Evolutionary conservation across 2,797 vertebrate species (phyloP).

Genomic region (Poecilia picta): DNA sequence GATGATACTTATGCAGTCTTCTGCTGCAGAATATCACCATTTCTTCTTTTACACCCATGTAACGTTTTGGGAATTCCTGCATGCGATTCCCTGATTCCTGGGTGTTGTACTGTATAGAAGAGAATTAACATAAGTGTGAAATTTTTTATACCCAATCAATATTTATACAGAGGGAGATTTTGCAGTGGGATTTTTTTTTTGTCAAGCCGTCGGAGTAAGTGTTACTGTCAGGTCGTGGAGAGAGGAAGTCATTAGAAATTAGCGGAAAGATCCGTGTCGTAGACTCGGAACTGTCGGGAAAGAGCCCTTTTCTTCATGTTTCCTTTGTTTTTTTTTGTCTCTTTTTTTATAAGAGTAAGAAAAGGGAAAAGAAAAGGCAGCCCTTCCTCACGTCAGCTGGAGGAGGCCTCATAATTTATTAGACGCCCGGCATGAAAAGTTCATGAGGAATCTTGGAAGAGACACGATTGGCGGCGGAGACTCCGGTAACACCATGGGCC

Average conservation of each 20-base stretch:
- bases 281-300: slow-evolving; percentile 58
- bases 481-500: slow-evolving; percentile 57
- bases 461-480: slow-evolving; percentile 63
- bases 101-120: slow-evolving; percentile 43
- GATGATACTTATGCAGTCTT: slow-evolving; percentile 68
- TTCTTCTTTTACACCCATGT: slow-evolving; percentile 52
- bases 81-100: slow-evolving; percentile 40
- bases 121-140: slow-evolving; percentile 54
- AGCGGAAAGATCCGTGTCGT: slow-evolving; percentile 47
- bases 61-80: slow-evolving; percentile 52
- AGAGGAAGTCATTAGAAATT: slow-evolving; percentile 51
- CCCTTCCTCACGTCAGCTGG: slow-evolving; percentile 69
- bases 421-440: slow-evolving; percentile 80
- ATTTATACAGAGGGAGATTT: slow-evolving; percentile 63
- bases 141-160: slow-evolving; percentile 71
- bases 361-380: slow-evolving; percentile 56
- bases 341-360: slow-evolving; percentile 56
- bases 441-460: slow-evolving; percentile 80
- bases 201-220: slow-evolving; percentile 48
- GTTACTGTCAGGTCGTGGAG: slow-evolving; percentile 43
- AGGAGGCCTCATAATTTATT: slow-evolving; percentile 79
- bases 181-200: slow-evolving; percentile 44
- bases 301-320: slow-evolving; percentile 44
- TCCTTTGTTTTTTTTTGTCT: slow-evolving; percentile 58
- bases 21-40: slow-evolving; percentile 57